Percentiles rank a stretch among this genome's conserved stretches.
phyloP scores from a whole-genome alignment of 2,797 vertebrate species.

The Oreortyx pictus region DNA sequence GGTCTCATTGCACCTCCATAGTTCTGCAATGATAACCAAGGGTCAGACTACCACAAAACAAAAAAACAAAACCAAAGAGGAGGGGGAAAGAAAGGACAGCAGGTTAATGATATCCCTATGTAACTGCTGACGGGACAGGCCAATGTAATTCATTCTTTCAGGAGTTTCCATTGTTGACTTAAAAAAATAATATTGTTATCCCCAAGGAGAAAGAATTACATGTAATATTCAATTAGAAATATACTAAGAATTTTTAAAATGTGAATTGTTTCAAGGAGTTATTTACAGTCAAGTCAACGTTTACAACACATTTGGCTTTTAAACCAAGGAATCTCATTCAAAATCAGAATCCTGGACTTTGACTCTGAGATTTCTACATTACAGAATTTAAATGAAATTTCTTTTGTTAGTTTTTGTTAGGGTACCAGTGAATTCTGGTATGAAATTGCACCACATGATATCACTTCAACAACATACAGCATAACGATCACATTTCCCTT shows the following conservation, averaged over 20 bases:
- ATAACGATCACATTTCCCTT: neutral
- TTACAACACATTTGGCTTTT: neutral
- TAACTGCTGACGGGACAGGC: conserved; percentile 73
- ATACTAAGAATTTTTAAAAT: neutral
- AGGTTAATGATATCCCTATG: conserved; percentile 83
- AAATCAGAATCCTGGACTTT: neutral
- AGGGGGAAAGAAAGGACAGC: conserved; percentile 86
- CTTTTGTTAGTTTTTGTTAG: neutral
- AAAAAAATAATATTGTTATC: conserved; percentile 21
- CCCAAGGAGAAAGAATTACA: neutral
- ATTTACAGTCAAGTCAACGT: neutral
- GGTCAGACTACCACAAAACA: conserved; percentile 89
- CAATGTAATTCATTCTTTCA: conserved; percentile 77
- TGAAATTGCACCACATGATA: neutral
- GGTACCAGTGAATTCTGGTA: neutral
- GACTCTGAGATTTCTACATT: neutral
- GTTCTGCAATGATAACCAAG: conserved; percentile 89
- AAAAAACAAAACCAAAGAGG: conserved; percentile 87
- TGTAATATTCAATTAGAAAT: neutral
- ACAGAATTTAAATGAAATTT: neutral
- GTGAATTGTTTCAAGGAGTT: neutral
- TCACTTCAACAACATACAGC: neutral
- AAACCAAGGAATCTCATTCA: neutral
- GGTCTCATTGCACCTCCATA: conserved; percentile 98
- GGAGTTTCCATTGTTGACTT: conserved; percentile 71